phyloP scores from a whole-genome alignment of 2,113 vertebrate genomes.

The Bagarius yarrelli region DNA sequence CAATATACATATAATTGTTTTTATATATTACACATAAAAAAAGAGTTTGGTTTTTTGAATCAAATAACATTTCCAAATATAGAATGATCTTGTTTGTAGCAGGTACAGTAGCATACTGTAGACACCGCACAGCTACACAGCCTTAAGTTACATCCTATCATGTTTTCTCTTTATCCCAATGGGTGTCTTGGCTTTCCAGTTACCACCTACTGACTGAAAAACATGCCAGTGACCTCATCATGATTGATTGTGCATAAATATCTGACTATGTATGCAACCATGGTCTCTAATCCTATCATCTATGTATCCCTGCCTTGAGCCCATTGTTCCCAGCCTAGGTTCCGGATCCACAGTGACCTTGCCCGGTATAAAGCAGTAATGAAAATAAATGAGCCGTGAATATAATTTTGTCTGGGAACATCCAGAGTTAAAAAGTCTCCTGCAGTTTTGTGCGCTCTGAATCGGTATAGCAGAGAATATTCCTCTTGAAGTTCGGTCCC shows the following conservation, averaged over 20 bases:
- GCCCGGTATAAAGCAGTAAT: constrained; percentile 10
- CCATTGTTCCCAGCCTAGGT: constrained; percentile 13
- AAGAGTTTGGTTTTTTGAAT: background rate
- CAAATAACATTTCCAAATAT: background rate
- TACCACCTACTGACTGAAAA: background rate
- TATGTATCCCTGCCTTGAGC: constrained; percentile 5
- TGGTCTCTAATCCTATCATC: background rate
- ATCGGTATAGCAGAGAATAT: constrained; percentile 25
- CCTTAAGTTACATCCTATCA: background rate
- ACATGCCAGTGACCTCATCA: background rate
- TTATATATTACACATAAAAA: background rate
- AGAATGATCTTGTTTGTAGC: background rate
- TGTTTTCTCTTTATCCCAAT: too few relatives aligned
- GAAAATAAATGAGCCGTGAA: constrained; percentile 3
- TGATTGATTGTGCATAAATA: background rate
- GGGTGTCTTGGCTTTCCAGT: too few relatives aligned
- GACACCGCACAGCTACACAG: background rate
- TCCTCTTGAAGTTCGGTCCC: constrained; percentile 44
- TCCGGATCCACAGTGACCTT: background rate
- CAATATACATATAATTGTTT: background rate
- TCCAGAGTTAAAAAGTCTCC: constrained; percentile 11
- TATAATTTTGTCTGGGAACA: constrained; percentile 19
- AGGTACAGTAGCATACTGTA: background rate
- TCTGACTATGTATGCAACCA: background rate
- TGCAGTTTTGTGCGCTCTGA: constrained; percentile 23